A percentile compares a stretch with the other conserved stretches of the same genome.
Conservation (phyloP, 2,888 invertebrate species). For the Morpho achilles region DNA sequence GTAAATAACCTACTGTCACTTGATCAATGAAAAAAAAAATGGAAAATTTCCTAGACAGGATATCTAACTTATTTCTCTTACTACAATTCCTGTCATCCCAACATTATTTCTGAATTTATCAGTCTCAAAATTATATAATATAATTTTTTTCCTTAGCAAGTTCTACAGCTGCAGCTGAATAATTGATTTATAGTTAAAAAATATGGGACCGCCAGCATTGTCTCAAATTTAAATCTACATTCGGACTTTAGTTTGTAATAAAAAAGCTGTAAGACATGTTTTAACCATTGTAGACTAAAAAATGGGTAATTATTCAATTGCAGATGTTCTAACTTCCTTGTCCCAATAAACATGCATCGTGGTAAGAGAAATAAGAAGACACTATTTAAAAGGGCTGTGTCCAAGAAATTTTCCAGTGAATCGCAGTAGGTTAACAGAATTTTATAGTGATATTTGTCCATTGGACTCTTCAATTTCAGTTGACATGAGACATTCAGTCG, state of each 20-base stretch:
- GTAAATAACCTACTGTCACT: conserved; percentile 7
- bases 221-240: conserved; percentile 47
- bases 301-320: conserved; percentile 74
- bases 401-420: conserved; percentile 74
- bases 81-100: conserved; percentile 45
- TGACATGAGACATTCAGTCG: conserved; percentile 75
- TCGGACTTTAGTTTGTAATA: conserved; percentile 55
- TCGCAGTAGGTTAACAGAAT: conserved; percentile 42
- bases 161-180: conserved; percentile 77
- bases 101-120: conserved; percentile 35
- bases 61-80: conserved; percentile 73
- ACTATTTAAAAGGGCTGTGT: conserved; percentile 37
- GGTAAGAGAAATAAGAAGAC: conserved; percentile 74
- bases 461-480: conserved; percentile 75
- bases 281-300: conserved; percentile 74
- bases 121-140: conserved; percentile 47
- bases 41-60: conserved; percentile 73
- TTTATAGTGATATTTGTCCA: conserved; percentile 60
- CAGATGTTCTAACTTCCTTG: conserved; percentile 64
- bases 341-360: conserved; percentile 46
- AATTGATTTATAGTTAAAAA: conserved; percentile 52
- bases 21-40: conserved; percentile 40
- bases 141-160: conserved; percentile 68
- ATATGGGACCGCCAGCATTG: conserved; percentile 61
- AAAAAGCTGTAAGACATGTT: conserved; percentile 75